Conservation (phyloP, 2,888 invertebrate genomes). For the Clostera curtula region DNA sequence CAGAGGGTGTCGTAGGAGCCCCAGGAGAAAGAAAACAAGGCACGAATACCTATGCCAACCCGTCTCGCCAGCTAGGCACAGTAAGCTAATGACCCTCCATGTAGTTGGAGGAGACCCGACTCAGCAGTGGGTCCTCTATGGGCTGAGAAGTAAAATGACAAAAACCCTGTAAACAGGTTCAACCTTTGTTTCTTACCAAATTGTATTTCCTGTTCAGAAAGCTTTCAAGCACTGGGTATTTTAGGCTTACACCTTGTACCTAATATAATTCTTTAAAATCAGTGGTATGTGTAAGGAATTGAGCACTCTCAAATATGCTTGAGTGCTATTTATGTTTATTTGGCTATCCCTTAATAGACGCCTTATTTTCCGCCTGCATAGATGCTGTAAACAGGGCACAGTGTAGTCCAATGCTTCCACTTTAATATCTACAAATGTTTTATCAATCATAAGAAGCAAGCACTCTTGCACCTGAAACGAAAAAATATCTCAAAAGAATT, state of each 20-base stretch:
- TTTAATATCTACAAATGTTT: slow-evolving; percentile 18
- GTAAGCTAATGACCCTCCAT: no score
- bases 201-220: no score
- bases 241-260: slow-evolving; percentile 23
- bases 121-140: no score
- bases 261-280: slow-evolving; percentile 41
- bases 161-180: no score
- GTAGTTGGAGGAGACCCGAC: no score
- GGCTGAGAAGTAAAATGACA: no score
- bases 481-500: not conserved
- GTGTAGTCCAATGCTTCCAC: slow-evolving; percentile 28
- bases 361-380: slow-evolving; percentile 45
- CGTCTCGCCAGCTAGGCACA: no score
- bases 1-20: no score
- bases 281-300: slow-evolving; percentile 40
- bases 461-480: slow-evolving; percentile 44
- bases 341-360: slow-evolving; percentile 26
- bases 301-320: slow-evolving; percentile 36
- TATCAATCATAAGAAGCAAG: slow-evolving; percentile 41
- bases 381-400: slow-evolving; percentile 48
- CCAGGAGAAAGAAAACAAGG: no score
- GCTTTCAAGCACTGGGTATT: not conserved
- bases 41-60: no score
- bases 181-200: no score
- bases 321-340: slow-evolving; percentile 30